Evolutionary conservation across 2,888 invertebrate genomes (phyloP), one percentile per base, ranked within the genome.

Genomic region (Dendrolimus houi): DNA sequence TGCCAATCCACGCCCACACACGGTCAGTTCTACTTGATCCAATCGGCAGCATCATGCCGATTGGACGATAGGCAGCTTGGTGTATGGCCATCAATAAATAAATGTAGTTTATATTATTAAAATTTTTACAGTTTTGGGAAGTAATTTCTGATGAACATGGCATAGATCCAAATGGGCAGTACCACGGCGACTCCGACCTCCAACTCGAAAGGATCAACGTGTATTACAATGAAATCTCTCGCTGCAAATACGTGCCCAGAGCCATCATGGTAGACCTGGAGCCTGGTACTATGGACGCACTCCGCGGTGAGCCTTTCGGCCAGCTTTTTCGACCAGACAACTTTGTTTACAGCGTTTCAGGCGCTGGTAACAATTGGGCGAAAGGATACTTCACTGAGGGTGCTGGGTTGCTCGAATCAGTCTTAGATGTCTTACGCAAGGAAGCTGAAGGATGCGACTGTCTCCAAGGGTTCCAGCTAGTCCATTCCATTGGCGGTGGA

Each of bases 121-220:
- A 29, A 8, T 64, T 55, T 63, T 75, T 71, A n/a, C 75, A 86
- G 86, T 86, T 86, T 70, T 86, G 86, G 86, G 86, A 85, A 68
- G 85, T 85, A 41, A 85, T 85, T 52, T 85, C 85, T 14, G 85
- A 86, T 54, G 85, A 85, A 67, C 86, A 86, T 58, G 86, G 85
- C 54, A 85, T 87, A 61, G 85, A 86, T 64, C 70, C 85, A 9
- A 78, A 77, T 41, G 87, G 87, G 52, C 74, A 76, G 13, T 94
- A 93, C 79, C 90, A 92, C 66, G 95, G 95, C 9, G 94, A 94
- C 77, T 93, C 93, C 7, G 94, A 94, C 69, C 90, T 95, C 12
- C 95, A 95, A 74, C 81, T 95, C 55, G 94, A 95, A 79, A 90
- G 95, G 62, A 94, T 95, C 71, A 94, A 94, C 71, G 95, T 95